Evolutionary conservation across 2,797 vertebrate species (phyloP).

Genomic region (Poecilia wingei): DNA sequence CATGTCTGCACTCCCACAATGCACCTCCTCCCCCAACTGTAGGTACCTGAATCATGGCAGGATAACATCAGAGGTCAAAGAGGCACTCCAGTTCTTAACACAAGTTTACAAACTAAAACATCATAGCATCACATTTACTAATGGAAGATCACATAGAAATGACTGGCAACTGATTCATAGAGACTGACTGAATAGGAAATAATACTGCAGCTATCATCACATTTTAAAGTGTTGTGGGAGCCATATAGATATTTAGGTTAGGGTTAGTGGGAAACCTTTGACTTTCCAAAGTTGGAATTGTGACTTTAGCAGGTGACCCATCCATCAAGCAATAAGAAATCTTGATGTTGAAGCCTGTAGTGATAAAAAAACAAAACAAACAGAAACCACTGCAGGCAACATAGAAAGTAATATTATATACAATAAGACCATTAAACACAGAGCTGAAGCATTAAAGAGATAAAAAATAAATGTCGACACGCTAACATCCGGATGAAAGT

Average conservation of each 20-base stretch:
- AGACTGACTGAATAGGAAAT: no score
- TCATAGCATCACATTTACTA: no score
- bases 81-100: not conserved
- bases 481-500: not conserved
- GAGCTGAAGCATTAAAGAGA: not conserved
- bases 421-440: not conserved
- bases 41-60: not conserved
- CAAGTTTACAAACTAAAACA: not conserved
- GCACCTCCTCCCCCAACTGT: constrained; percentile 10
- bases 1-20: constrained; percentile 12
- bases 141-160: no score
- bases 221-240: not conserved
- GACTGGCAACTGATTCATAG: no score
- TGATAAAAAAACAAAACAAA: rapidly evolving
- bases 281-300: not conserved
- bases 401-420: not conserved
- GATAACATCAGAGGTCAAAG: not conserved
- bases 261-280: not conserved
- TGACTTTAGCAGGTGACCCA: not conserved
- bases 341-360: not conserved
- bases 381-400: not conserved
- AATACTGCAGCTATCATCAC: not conserved
- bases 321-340: not conserved
- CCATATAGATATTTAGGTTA: not conserved
- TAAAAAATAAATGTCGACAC: not conserved